phyloP scores from a whole-genome alignment of 2,888 invertebrate genomes.

The Eulithis prunata region DNA sequence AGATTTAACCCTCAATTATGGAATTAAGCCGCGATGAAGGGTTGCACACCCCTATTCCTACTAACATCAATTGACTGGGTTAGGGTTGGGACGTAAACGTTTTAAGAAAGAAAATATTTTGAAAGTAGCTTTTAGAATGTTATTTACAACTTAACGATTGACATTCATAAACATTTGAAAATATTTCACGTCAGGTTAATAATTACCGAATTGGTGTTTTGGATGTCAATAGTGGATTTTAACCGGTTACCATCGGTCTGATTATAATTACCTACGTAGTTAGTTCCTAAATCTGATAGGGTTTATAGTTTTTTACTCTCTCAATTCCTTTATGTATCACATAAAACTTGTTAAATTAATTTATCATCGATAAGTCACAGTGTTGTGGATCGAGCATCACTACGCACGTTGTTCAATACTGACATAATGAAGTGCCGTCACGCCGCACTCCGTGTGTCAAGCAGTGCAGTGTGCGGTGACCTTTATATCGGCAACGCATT shows the following conservation, averaged over 20 bases:
- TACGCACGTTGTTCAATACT: conserved; percentile 63
- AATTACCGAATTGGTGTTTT: too few species aligned
- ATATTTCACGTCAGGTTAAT: too few species aligned
- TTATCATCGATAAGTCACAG: conserved; percentile 14
- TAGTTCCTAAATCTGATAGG: too few species aligned
- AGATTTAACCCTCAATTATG: conserved; percentile 83
- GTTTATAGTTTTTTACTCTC: too few species aligned
- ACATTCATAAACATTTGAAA: too few species aligned
- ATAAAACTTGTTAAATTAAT: background rate
- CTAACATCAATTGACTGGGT: conserved; percentile 57
- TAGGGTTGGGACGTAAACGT: conserved; percentile 42
- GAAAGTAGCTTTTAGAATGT: too few species aligned
- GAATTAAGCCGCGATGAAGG: conserved; percentile 79
- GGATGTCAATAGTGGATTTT: too few species aligned
- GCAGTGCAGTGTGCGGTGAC: conserved; percentile 50
- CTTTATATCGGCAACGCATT: conserved; percentile 43
- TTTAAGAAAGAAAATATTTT: background rate
- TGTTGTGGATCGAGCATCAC: conserved; percentile 35
- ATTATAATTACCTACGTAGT: too few species aligned
- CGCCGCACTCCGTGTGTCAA: conserved; percentile 59
- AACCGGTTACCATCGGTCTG: too few species aligned
- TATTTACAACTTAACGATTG: too few species aligned
- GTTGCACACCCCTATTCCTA: conserved; percentile 63
- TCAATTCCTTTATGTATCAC: too few species aligned
- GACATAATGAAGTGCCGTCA: conserved; percentile 80